These are phyloP conservation scores for Nebria ingens DNA, from an alignment of 1,140 invertebrate species.

Conservation along the genomic window DNA sequence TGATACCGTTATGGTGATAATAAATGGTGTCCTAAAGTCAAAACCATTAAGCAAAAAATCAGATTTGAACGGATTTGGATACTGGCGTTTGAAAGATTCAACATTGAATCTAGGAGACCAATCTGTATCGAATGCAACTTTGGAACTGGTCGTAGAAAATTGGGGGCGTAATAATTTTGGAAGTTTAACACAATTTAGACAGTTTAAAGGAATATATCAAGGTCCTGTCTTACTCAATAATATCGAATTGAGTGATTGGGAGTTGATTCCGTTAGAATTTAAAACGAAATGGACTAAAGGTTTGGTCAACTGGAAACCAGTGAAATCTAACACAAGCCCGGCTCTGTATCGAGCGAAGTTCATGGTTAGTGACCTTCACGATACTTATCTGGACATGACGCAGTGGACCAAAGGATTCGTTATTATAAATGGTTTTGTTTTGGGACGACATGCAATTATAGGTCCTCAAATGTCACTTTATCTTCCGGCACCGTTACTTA, in stretches of 20 bases:
- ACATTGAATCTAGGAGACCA: constrained; percentile 12
- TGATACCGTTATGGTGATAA: constrained; percentile 39
- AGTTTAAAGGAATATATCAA: constrained; percentile 41
- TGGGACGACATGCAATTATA: constrained; percentile 44
- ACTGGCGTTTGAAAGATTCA: constrained; percentile 32
- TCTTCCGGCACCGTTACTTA: constrained; percentile 45
- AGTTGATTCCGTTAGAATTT: constrained; percentile 42
- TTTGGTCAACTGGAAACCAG: constrained; percentile 19
- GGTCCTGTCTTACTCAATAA: constrained; percentile 37
- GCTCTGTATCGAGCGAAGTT: constrained; percentile 25
- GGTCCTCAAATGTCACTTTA: constrained; percentile 50
- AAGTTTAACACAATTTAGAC: constrained; percentile 32
- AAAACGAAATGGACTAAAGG: constrained; percentile 31
- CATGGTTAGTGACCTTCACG: constrained; percentile 18
- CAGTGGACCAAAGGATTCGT: constrained; percentile 46
- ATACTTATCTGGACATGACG: constrained; percentile 35
- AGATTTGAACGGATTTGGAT: constrained; percentile 33
- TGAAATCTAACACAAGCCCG: constrained; percentile 21
- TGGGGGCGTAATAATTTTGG: constrained; percentile 44
- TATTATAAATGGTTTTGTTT: constrained; percentile 54
- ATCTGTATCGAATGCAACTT: constrained; percentile 16
- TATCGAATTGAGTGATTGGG: constrained; percentile 33
- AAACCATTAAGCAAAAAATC: constrained; percentile 17
- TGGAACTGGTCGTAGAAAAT: constrained; percentile 47
- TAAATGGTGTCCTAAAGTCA: constrained; percentile 31